Conservation (phyloP, 1,140 invertebrate species). For the Orius laevigatus region DNA sequence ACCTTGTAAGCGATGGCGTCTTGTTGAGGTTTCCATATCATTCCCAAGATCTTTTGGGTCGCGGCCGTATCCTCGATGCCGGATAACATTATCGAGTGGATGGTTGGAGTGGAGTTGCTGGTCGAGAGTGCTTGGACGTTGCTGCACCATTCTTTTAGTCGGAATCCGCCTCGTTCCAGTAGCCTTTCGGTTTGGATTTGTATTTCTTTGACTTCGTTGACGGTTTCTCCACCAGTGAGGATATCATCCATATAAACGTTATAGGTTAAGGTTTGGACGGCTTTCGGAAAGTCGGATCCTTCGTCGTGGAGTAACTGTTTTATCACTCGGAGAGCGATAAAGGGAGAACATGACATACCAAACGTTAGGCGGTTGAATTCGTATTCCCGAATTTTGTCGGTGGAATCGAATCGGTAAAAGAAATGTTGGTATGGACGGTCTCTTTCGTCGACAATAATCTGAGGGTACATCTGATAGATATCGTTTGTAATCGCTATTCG, state of each 20-base stretch:
- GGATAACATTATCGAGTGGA: background rate
- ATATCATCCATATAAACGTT: slow-evolving; percentile 32
- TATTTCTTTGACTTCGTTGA: slow-evolving; percentile 16
- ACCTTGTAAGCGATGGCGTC: slow-evolving; percentile 10
- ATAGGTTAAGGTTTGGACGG: slow-evolving; percentile 20
- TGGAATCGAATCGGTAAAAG: slow-evolving; percentile 18
- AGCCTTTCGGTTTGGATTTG: slow-evolving; percentile 12
- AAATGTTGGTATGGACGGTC: slow-evolving; percentile 14
- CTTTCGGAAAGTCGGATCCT: slow-evolving; percentile 18
- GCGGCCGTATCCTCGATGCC: background rate
- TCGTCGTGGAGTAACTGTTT: slow-evolving; percentile 23
- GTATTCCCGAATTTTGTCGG: slow-evolving; percentile 17
- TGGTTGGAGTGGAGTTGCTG: background rate
- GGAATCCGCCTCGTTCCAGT: slow-evolving; percentile 14
- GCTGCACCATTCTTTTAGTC: slow-evolving; percentile 15
- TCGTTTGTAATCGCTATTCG: slow-evolving; percentile 26
- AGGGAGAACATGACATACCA: slow-evolving; percentile 24
- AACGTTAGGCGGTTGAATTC: slow-evolving; percentile 24
- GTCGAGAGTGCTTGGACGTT: background rate
- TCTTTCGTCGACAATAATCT: slow-evolving; percentile 20
- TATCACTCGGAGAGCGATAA: slow-evolving; percentile 23
- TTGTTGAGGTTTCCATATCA: slow-evolving; percentile 14
- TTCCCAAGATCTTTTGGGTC: slow-evolving; percentile 15
- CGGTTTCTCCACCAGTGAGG: slow-evolving; percentile 22
- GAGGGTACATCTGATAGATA: slow-evolving; percentile 28